These are phyloP conservation scores for Heterotilapia buettikoferi DNA, from an alignment of 2,113 vertebrate species.

Conservation along the genomic window DNA sequence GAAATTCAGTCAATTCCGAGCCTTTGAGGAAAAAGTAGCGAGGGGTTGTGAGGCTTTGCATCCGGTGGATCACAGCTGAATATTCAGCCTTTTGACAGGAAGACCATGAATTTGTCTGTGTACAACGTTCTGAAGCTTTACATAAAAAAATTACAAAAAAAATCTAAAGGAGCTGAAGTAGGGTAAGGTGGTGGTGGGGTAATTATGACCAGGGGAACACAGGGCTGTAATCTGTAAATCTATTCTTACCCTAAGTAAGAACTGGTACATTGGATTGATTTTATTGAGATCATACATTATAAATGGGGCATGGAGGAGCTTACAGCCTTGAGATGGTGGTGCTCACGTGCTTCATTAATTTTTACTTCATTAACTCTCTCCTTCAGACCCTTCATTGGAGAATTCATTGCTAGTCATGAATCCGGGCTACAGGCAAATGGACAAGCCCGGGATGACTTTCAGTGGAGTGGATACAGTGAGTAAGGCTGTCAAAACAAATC, in stretches of 20 bases:
- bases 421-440: conserved; percentile 30
- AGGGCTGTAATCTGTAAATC: conserved; percentile 72
- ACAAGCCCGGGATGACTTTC: conserved; percentile 35
- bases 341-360: conserved; percentile 78
- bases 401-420: conserved; percentile 61
- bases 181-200: background rate
- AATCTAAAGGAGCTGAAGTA: conserved; percentile 19
- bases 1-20: background rate
- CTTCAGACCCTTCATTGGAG: conserved; percentile 71
- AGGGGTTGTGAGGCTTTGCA: background rate
- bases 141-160: conserved; percentile 43
- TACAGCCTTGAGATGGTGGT: conserved; percentile 73
- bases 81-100: background rate
- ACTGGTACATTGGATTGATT: conserved; percentile 81
- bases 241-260: conserved; percentile 74
- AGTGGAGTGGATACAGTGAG: conserved; percentile 38
- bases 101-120: background rate
- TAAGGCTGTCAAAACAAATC: conserved; percentile 60
- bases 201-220: conserved; percentile 66
- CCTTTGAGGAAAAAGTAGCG: background rate
- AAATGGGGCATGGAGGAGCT: conserved; percentile 76
- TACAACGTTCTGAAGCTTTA: conserved; percentile 60
- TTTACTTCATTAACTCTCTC: conserved; percentile 80
- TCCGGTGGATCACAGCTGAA: background rate
- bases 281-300: conserved; percentile 81